Base-by-base conservation (phyloP, 2,888 invertebrate genomes). In the Pseudoips prasinana region DNA sequence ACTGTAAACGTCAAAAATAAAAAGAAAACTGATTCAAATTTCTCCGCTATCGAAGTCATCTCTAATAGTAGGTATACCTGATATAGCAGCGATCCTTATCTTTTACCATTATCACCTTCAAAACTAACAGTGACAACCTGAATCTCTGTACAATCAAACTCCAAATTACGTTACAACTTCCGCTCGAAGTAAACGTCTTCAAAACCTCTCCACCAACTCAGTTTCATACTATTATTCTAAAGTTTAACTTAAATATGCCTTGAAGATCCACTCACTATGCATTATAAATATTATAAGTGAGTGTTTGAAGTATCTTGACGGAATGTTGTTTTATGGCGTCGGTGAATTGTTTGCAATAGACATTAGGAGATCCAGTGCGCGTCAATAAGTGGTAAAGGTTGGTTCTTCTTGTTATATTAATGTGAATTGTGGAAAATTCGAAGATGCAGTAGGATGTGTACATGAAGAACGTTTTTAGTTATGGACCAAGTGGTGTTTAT, bases 31-130 rank as follows among this genome's bases (percentile, higher is more conserved):
- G n/a, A n/a, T n/a, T n/a, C n/a, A n/a, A n/a, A n/a, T n/a, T n/a
- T n/a, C n/a, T n/a, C n/a, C n/a, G n/a, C n/a, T n/a, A n/a, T n/a
- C n/a, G n/a, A n/a, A n/a, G n/a, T n/a, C n/a, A n/a, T n/a, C n/a
- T n/a, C n/a, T n/a, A n/a, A n/a, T n/a, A n/a, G n/a, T n/a, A n/a
- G n/a, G n/a, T n/a, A n/a, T n/a, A n/a, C n/a, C n/a, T n/a, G n/a
- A n/a, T n/a, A n/a, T n/a, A n/a, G n/a, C n/a, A 5, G 14, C 14
- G 2, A 56, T 54, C 51, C 61, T 70, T 71, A 74, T 68, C 74
- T 48, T 54, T 50, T 36, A 25, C 37, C 56, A 58, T 76, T 73
- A 76, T 71, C 77, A 72, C 64, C 65, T 61, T 37, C 47, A 34
- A 33, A 42, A 37, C 64, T 62, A 64, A 50, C 54, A 51, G 42